Percentiles rank a stretch among this genome's conserved stretches.
Evolutionary conservation across 2,888 invertebrate genomes (phyloP).

Genomic region (Dione juno): DNA sequence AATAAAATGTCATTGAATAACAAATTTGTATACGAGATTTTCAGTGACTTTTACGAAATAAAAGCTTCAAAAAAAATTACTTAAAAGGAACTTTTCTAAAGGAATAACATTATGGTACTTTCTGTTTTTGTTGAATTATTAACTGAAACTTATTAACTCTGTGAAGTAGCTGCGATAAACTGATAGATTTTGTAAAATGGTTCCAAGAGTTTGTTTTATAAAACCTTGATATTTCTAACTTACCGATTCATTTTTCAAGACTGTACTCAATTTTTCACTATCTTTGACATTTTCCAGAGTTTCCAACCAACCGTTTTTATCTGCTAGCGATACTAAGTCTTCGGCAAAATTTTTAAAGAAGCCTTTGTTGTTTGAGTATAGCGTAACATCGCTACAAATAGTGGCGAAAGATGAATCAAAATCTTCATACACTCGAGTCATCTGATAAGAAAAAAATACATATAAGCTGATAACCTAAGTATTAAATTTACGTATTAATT

Average conservation of each 20-base stretch:
- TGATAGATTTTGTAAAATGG: not conserved
- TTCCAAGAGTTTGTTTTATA: constrained; percentile 7
- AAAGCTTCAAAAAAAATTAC: constrained; percentile 24
- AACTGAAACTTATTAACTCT: constrained; percentile 8
- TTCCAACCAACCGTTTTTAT: constrained; percentile 83
- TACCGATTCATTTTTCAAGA: constrained; percentile 82
- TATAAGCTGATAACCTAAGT: too few relatives aligned
- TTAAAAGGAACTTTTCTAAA: constrained; percentile 21
- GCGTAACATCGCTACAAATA: constrained; percentile 88
- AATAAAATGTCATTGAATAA: constrained; percentile 11
- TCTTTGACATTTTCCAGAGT: constrained; percentile 85
- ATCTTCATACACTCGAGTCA: constrained; percentile 67
- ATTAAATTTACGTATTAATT: too few relatives aligned
- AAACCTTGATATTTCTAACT: constrained; percentile 34
- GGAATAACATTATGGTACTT: constrained; percentile 24
- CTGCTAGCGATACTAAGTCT: constrained; percentile 80
- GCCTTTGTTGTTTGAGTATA: constrained; percentile 89
- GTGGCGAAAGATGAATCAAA: constrained; percentile 81
- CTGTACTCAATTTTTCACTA: constrained; percentile 81
- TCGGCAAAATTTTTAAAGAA: constrained; percentile 88
- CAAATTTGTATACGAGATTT: constrained; percentile 6
- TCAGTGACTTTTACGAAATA: constrained; percentile 3
- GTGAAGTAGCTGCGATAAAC: not conserved
- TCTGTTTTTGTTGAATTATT: constrained; percentile 12
- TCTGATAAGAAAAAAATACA: constrained; percentile 45